phyloP scores from a whole-genome alignment of 2,888 invertebrate genomes.

The Spilarctia lutea region DNA sequence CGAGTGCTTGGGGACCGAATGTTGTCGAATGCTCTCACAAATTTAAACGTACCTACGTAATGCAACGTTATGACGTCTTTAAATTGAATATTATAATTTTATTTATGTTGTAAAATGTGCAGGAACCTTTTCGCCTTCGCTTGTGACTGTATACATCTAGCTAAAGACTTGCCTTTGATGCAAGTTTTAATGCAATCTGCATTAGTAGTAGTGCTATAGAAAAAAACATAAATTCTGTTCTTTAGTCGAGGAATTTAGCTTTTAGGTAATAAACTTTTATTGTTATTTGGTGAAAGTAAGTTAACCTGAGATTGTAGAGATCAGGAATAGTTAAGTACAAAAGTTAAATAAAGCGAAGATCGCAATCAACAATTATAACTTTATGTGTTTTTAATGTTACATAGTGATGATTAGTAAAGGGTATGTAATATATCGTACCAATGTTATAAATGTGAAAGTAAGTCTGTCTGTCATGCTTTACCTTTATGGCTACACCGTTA shows the following conservation, averaged over 20 bases:
- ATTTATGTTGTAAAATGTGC: slow-evolving; percentile 47
- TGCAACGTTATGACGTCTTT: slow-evolving; percentile 47
- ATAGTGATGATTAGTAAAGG: background rate
- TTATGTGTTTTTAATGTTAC: background rate
- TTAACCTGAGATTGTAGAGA: background rate
- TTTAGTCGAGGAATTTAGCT: background rate
- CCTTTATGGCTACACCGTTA: too few species aligned
- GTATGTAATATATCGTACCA: background rate
- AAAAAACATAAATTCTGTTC: background rate
- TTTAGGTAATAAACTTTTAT: background rate
- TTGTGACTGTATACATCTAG: slow-evolving; percentile 35
- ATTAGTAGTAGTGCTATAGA: background rate
- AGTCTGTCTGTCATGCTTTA: background rate
- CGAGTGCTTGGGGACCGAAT: slow-evolving; percentile 67
- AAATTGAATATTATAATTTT: slow-evolving; percentile 57
- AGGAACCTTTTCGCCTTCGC: slow-evolving; percentile 33
- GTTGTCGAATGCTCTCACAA: slow-evolving; percentile 68
- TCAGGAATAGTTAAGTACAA: too few species aligned
- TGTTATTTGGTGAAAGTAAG: background rate
- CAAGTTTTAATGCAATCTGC: slow-evolving; percentile 18
- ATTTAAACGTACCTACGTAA: slow-evolving; percentile 56
- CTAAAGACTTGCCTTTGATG: slow-evolving; percentile 23
- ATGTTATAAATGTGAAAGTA: background rate
- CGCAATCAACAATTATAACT: background rate
- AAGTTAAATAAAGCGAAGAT: too few species aligned